Percentiles rank a stretch among this genome's conserved stretches.
Conservation (phyloP, 2,797 vertebrate genomes). For the Varecia variegata region DNA sequence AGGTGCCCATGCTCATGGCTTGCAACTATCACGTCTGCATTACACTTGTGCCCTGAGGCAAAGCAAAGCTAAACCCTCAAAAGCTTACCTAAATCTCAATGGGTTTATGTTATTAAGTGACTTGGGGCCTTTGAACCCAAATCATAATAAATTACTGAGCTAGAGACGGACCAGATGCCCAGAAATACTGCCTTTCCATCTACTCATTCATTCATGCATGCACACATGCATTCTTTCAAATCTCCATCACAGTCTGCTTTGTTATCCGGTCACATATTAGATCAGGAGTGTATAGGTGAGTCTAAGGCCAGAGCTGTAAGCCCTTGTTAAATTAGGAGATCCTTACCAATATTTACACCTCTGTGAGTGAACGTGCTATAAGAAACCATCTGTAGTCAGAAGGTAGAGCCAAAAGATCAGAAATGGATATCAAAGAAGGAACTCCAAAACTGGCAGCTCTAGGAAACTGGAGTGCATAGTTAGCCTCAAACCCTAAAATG, state of each 20-base stretch:
- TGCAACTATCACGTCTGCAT: not conserved
- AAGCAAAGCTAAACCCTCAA: not conserved
- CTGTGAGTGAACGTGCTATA: not conserved
- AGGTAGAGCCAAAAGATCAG: not conserved
- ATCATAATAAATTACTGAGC: not conserved
- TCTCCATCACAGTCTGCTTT: not conserved
- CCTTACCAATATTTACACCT: not conserved
- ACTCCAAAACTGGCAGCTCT: not conserved
- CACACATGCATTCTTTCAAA: not conserved
- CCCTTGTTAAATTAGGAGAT: not conserved
- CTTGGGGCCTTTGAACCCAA: not conserved
- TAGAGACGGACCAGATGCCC: not conserved
- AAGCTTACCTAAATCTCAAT: not conserved
- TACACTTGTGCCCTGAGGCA: not conserved
- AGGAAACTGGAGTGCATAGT: not conserved
- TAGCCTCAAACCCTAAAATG: not conserved
- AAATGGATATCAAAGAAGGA: not conserved
- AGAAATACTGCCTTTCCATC: not conserved
- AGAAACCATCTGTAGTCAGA: not conserved
- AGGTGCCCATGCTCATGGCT: not conserved
- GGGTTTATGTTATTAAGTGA: not conserved
- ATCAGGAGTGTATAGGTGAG: not conserved
- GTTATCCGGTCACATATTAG: not conserved
- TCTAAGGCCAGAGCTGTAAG: not conserved
- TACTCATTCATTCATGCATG: not conserved